Conservation (phyloP, 2,797 vertebrate species). For the Artibeus lituratus region DNA sequence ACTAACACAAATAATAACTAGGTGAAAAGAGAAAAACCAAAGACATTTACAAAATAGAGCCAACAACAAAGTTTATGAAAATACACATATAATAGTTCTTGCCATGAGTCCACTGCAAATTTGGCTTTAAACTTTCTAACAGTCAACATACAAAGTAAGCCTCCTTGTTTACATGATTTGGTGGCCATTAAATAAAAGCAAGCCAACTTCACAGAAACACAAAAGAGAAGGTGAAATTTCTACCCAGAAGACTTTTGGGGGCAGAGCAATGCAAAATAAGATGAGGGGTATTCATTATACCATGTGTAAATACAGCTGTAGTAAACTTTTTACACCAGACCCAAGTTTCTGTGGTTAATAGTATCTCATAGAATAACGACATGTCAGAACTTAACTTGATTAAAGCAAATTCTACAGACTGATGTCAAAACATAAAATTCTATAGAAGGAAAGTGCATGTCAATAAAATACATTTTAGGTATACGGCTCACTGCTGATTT, state of each 20-base stretch:
- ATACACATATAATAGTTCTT: background rate
- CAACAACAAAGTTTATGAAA: background rate
- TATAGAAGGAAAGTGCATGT: background rate
- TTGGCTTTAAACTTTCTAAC: slow-evolving; percentile 10
- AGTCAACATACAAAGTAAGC: background rate
- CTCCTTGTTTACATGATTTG: background rate
- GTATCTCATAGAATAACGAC: background rate
- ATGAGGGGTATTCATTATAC: background rate
- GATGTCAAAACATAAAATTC: background rate
- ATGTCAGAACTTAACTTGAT: background rate
- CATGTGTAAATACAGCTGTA: background rate
- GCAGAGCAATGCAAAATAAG: background rate
- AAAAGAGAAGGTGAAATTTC: background rate
- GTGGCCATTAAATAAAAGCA: background rate
- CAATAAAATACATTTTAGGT: background rate
- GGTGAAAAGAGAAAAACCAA: background rate
- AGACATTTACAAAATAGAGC: background rate
- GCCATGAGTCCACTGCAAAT: background rate
- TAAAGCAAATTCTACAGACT: background rate
- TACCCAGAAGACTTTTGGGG: background rate
- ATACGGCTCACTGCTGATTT: background rate
- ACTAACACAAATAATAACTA: background rate
- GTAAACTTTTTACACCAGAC: background rate
- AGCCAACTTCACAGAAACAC: background rate
- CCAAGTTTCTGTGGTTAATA: background rate